phyloP scores from a whole-genome alignment of 2,113 vertebrate genomes.

The Numida meleagris region DNA sequence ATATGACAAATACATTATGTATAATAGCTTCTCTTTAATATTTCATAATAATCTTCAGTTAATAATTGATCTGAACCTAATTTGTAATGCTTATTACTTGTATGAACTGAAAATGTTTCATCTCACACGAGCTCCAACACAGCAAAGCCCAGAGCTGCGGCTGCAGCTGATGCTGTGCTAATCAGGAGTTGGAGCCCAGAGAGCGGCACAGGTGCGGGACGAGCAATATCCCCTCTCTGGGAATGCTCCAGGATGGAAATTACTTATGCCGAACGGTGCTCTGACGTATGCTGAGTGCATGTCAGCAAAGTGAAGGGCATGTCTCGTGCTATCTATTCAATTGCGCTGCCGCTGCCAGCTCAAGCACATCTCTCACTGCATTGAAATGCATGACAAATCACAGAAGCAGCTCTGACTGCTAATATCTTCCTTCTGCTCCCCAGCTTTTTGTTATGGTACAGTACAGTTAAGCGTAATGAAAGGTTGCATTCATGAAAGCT shows the following conservation, averaged over 20 bases:
- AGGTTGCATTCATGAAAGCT: background rate
- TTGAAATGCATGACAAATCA: background rate
- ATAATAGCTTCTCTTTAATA: constrained; percentile 47
- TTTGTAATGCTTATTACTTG: constrained; percentile 40
- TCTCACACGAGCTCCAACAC: background rate
- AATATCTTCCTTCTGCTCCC: background rate
- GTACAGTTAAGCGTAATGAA: background rate
- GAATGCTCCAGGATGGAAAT: background rate
- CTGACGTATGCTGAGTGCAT: background rate
- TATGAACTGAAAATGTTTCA: constrained; percentile 24
- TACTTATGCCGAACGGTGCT: background rate
- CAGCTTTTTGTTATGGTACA: rapidly evolving
- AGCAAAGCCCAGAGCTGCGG: rapidly evolving
- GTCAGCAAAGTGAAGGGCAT: background rate
- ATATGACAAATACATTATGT: constrained; percentile 42
- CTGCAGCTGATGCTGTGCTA: background rate
- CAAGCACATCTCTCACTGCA: background rate
- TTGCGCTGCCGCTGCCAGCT: background rate
- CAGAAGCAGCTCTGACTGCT: background rate
- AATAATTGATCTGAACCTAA: constrained; percentile 53
- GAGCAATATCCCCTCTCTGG: background rate
- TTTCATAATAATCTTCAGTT: constrained; percentile 45
- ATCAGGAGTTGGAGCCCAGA: background rate
- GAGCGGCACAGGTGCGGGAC: background rate
- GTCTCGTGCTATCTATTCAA: background rate